These are phyloP conservation scores for Limnothrissa miodon DNA, from an alignment of 2,113 vertebrate genomes.

Conservation along the genomic window DNA sequence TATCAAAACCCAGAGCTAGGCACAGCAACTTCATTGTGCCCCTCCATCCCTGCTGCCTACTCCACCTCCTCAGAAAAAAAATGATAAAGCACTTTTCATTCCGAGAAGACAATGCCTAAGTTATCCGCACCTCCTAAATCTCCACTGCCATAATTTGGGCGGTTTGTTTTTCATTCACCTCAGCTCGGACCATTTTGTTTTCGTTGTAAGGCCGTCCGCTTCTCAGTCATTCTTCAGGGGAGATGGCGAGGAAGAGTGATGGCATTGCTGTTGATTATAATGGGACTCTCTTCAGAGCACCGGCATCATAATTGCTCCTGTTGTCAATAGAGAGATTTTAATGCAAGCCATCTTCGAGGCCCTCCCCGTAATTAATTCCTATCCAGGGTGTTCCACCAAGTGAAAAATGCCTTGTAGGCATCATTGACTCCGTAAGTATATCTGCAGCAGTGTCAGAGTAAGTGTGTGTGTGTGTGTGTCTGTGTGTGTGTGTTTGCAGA, in stretches of 20 bases:
- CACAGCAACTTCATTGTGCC: conserved; percentile 29
- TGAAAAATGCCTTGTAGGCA: conserved; percentile 19
- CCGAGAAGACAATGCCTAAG: background rate
- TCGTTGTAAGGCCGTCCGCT: conserved; percentile 2
- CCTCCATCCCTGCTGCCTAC: background rate
- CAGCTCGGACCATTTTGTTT: conserved; percentile 28
- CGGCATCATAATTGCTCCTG: conserved; percentile 27
- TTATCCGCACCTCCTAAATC: background rate
- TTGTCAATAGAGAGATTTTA: conserved; percentile 37
- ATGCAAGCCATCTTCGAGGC: conserved; percentile 21
- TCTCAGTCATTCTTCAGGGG: background rate
- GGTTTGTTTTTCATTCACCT: conserved; percentile 22
- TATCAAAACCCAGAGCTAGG: conserved; percentile 19
- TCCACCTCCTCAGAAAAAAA: background rate
- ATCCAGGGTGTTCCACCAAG: conserved; percentile 26
- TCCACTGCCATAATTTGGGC: background rate
- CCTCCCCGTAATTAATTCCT: conserved; percentile 37
- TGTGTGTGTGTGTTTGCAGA: background rate
- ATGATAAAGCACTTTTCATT: background rate
- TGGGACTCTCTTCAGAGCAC: conserved; percentile 27
- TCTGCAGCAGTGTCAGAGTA: background rate
- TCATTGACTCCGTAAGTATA: conserved; percentile 22
- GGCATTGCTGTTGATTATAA: conserved; percentile 33
- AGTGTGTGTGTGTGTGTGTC: background rate
- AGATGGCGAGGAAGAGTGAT: background rate